A percentile compares a stretch with the other conserved stretches of the same genome.
Evolutionary conservation across 2,113 vertebrate genomes (phyloP).

Genomic region (Natator depressus): DNA sequence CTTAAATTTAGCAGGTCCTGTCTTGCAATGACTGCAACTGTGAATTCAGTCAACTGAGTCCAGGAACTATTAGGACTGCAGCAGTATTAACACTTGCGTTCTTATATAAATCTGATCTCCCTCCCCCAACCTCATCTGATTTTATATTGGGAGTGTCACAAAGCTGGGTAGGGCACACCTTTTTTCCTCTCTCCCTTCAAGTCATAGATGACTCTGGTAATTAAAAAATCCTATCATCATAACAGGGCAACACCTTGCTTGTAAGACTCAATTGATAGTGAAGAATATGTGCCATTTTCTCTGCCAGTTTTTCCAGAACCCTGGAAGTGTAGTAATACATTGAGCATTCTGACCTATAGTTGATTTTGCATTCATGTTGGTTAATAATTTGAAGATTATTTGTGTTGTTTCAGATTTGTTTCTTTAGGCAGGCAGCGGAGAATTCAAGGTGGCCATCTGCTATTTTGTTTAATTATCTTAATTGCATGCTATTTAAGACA

Average conservation of each 20-base stretch:
- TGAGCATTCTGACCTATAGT: background rate
- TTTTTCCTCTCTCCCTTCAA: background rate
- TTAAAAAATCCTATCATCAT: background rate
- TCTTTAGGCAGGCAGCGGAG: background rate
- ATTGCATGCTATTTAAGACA: conserved; percentile 22
- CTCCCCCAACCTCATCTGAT: background rate
- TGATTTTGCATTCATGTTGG: background rate
- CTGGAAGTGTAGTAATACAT: background rate
- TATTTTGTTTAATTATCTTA: conserved; percentile 50
- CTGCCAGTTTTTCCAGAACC: background rate
- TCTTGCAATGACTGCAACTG: background rate
- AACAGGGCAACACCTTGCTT: background rate
- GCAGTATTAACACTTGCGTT: background rate
- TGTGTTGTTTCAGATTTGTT: background rate
- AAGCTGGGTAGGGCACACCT: background rate
- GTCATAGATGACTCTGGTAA: background rate
- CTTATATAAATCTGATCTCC: background rate
- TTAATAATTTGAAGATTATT: conserved; percentile 56
- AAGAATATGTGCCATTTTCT: background rate
- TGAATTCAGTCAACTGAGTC: background rate
- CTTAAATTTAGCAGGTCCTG: background rate
- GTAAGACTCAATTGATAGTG: background rate
- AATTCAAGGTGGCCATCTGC: conserved; percentile 33
- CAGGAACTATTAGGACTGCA: background rate
- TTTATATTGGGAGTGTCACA: background rate